phyloP scores from a whole-genome alignment of 2,797 vertebrate genomes.

The Choloepus didactylus region DNA sequence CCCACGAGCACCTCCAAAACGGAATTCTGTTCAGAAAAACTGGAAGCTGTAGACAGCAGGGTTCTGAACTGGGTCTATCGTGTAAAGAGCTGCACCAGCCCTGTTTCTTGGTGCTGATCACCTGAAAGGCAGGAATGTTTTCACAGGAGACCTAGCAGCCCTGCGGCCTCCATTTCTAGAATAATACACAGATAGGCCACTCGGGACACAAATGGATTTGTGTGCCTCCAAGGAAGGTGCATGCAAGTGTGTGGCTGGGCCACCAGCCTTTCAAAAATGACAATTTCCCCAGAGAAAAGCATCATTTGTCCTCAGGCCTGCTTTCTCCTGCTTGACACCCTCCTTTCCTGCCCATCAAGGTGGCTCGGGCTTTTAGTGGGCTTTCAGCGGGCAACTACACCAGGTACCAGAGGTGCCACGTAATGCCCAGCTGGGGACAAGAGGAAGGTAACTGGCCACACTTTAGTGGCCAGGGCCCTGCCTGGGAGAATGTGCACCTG shows the following conservation, averaged over 20 bases:
- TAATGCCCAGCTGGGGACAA: constrained; percentile 71
- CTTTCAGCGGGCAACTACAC: constrained; percentile 74
- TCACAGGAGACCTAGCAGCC: background rate
- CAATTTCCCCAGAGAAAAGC: background rate
- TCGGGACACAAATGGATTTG: constrained; percentile 47
- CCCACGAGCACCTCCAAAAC: background rate
- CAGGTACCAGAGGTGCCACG: constrained; percentile 76
- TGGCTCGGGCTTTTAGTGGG: constrained; percentile 19
- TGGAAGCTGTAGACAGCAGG: background rate
- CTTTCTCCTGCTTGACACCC: background rate
- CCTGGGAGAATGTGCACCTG: too few relatives aligned
- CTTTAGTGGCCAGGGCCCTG: fast-evolving
- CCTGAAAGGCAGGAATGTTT: background rate
- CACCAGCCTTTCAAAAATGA: background rate
- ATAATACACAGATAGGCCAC: background rate
- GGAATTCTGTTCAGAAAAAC: background rate
- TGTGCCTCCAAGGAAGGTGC: background rate
- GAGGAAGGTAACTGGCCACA: background rate
- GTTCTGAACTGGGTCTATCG: fast-evolving
- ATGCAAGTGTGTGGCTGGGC: too few relatives aligned
- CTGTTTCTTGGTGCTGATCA: background rate
- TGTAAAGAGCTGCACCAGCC: fast-evolving
- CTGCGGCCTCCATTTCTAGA: background rate
- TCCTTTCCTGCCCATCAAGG: constrained; percentile 40
- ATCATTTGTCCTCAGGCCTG: constrained; percentile 33